Percentiles rank a stretch among this genome's conserved stretches.
These are phyloP conservation scores for Cyprinodon tularosa DNA, from an alignment of 2,113 vertebrate species.

Conservation along the genomic window DNA sequence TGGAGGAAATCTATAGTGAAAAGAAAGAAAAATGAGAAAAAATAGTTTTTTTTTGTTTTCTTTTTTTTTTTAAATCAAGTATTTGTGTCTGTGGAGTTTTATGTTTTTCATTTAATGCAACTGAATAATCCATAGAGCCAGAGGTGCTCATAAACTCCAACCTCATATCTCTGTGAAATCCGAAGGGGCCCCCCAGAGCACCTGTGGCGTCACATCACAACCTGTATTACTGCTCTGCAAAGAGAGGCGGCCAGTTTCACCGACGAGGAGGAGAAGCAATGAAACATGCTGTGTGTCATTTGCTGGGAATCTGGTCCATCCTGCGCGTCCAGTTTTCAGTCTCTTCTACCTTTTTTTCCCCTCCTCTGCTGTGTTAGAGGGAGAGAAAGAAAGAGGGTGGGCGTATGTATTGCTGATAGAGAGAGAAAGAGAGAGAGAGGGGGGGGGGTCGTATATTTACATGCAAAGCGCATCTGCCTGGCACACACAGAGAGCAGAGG, in stretches of 20 bases:
- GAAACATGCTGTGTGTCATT: constrained; percentile 41
- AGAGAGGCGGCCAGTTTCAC: constrained; percentile 23
- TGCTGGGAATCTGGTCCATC: constrained; percentile 68
- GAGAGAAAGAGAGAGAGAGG: background rate
- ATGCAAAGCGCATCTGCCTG: constrained; percentile 58
- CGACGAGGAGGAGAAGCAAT: background rate
- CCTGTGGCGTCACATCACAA: constrained; percentile 56
- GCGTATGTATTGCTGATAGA: constrained; percentile 51
- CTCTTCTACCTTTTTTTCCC: background rate
- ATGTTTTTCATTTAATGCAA: constrained; percentile 11
- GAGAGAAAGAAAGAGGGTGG: constrained; percentile 9
- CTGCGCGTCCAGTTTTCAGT: constrained; percentile 44
- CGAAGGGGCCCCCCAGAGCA: constrained; percentile 37
- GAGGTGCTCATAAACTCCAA: constrained; percentile 28
- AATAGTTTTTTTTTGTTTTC: too few relatives aligned
- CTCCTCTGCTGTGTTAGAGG: background rate
- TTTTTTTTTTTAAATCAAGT: constrained; percentile 1
- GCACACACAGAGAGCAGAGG: constrained; percentile 13
- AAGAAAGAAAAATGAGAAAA: background rate
- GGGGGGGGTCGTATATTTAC: constrained; percentile 42
- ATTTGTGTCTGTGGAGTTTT: constrained; percentile 14
- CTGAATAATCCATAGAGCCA: constrained; percentile 32
- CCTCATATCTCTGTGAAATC: constrained; percentile 18
- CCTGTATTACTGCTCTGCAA: background rate
- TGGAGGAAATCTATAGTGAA: constrained; percentile 9